Conservation (phyloP, 1,140 invertebrate species). For the Stenopsyche tienmushanensis region DNA sequence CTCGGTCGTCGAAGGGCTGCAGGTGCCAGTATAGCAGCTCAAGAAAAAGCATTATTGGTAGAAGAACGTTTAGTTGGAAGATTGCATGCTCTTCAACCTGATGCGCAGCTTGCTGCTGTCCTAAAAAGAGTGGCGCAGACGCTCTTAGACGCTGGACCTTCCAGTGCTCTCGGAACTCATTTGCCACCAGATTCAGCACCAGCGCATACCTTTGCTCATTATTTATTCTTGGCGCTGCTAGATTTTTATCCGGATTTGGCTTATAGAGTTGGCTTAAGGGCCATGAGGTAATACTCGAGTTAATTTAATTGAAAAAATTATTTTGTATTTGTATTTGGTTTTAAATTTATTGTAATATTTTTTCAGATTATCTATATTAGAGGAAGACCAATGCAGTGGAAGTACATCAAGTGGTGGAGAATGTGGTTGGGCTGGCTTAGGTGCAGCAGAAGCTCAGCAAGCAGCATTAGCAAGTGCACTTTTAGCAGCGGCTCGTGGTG, state of each 20-base stretch:
- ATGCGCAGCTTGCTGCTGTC: constrained; percentile 66
- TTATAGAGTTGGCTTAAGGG: constrained; percentile 65
- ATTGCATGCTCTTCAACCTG: constrained; percentile 74
- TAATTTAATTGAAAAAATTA: constrained; percentile 7
- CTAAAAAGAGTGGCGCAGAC: constrained; percentile 61
- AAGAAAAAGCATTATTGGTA: constrained; percentile 62
- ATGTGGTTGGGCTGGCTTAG: constrained; percentile 56
- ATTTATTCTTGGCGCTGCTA: constrained; percentile 73
- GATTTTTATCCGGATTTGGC: constrained; percentile 74
- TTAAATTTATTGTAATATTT: background rate
- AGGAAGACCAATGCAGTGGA: constrained; percentile 69
- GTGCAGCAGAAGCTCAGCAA: constrained; percentile 80
- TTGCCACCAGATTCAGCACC: constrained; percentile 77
- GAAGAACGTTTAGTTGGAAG: constrained; percentile 76
- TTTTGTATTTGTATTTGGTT: constrained; percentile 4
- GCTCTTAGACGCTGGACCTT: constrained; percentile 70
- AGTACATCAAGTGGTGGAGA: constrained; percentile 47
- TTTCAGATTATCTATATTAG: constrained; percentile 71
- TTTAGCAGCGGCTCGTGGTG: constrained; percentile 72
- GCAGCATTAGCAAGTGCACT: constrained; percentile 78
- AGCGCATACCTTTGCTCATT: constrained; percentile 81
- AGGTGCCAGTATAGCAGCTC: constrained; percentile 76
- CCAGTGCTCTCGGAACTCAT: constrained; percentile 69
- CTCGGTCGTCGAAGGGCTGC: constrained; percentile 77
- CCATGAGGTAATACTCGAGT: constrained; percentile 55